Conservation (phyloP, 1,140 invertebrate species). For the Aphelenchoides besseyi region DNA sequence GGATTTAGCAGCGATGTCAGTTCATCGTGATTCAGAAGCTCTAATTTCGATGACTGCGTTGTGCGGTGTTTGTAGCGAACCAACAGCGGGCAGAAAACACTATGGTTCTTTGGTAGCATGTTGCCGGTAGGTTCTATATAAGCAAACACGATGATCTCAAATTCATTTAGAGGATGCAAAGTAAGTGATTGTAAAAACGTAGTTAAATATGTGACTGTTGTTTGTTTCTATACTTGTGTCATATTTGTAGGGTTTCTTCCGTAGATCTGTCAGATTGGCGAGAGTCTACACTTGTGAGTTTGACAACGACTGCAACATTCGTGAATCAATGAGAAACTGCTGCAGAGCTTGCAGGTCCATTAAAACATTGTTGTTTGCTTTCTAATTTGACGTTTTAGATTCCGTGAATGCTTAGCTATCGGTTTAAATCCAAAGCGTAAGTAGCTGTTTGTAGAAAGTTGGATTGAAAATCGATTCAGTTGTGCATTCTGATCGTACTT, state of each 20-base stretch:
- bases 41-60: not conserved
- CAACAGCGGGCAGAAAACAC: not conserved
- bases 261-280: not conserved
- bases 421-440: slow-evolving; percentile 2
- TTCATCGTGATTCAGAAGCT: no score
- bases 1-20: no score
- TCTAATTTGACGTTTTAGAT: not conserved
- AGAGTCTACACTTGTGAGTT: not conserved
- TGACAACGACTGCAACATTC: not conserved
- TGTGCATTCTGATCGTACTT: slow-evolving; percentile 9
- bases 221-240: no score
- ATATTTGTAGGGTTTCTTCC: slow-evolving; percentile 12
- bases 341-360: not conserved
- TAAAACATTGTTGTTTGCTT: no score
- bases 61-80: not conserved
- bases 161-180: not conserved
- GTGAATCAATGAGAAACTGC: not conserved
- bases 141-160: no score
- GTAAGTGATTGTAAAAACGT: not conserved
- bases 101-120: no score
- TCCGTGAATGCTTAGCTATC: not conserved
- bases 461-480: no score
- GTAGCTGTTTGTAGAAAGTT: not conserved
- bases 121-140: no score
- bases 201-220: no score